These are phyloP conservation scores for Odontophorus gujanensis DNA, from an alignment of 2,113 vertebrate species.

Conservation along the genomic window DNA sequence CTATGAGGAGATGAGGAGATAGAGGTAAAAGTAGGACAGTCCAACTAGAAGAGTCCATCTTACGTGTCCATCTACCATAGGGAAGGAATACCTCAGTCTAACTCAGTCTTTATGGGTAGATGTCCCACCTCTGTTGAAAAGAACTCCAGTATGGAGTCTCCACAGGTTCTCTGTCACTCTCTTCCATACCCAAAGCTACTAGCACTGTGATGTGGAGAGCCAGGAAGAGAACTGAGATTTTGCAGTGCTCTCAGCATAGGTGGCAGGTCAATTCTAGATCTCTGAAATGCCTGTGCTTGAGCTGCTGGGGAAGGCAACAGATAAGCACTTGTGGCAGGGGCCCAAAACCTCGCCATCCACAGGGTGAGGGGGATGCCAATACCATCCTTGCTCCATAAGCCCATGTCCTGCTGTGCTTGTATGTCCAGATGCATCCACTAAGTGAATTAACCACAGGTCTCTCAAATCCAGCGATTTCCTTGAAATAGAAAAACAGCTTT, in stretches of 20 bases:
- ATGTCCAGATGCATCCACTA: not conserved
- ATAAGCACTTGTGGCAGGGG: not conserved
- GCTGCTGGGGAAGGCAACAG: not conserved
- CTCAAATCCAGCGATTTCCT: constrained; percentile 7
- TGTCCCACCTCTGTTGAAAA: not conserved
- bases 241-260: not conserved
- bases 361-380: not conserved
- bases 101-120: not conserved
- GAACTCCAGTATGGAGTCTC: not conserved
- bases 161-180: not conserved
- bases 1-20: not conserved
- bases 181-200: not conserved
- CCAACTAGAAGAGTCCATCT: not conserved
- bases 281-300: not conserved
- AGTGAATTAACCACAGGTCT: not conserved
- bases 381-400: not conserved
- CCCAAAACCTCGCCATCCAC: not conserved
- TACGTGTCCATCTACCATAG: not conserved
- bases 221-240: not conserved
- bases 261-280: not conserved
- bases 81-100: not conserved
- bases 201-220: not conserved
- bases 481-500: not conserved
- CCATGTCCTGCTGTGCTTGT: not conserved
- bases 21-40: not conserved